Conservation (phyloP, 2,113 vertebrate species). For the Anseranas semipalmata region DNA sequence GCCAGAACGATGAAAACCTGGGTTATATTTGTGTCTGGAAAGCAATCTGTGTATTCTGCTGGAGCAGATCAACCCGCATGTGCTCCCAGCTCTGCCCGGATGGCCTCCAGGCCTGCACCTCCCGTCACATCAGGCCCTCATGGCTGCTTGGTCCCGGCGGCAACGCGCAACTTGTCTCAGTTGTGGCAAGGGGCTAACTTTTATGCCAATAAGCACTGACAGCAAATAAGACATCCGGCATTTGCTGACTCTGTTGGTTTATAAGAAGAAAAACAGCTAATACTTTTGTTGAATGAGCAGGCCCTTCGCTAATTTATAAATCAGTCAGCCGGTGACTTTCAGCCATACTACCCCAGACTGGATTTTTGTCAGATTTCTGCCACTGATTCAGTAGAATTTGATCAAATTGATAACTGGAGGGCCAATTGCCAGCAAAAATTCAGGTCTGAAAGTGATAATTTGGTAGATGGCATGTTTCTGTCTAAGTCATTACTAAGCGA, state of each 20-base stretch:
- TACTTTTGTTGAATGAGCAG: not conserved
- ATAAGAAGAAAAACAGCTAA: not conserved
- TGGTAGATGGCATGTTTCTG: not conserved
- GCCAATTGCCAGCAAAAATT: not conserved
- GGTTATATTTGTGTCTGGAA: not conserved
- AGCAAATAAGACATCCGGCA: not conserved
- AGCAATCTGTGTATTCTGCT: slow-evolving; percentile 13
- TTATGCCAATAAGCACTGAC: not conserved
- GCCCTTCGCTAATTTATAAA: not conserved
- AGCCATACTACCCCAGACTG: not conserved
- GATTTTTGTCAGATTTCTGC: not conserved
- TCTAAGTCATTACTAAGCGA: not conserved
- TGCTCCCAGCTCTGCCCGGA: not conserved
- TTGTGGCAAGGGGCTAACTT: not conserved
- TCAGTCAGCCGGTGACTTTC: not conserved
- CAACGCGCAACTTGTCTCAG: not conserved
- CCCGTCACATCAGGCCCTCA: not conserved
- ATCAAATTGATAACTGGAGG: not conserved
- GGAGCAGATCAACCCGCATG: not conserved
- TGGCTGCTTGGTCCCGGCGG: not conserved
- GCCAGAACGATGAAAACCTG: slow-evolving; percentile 19
- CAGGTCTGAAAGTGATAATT: not conserved
- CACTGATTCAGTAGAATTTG: not conserved
- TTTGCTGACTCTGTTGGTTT: not conserved
- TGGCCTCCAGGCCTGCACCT: not conserved